phyloP scores from a whole-genome alignment of 1,140 invertebrate species.

The Formica exsecta region DNA sequence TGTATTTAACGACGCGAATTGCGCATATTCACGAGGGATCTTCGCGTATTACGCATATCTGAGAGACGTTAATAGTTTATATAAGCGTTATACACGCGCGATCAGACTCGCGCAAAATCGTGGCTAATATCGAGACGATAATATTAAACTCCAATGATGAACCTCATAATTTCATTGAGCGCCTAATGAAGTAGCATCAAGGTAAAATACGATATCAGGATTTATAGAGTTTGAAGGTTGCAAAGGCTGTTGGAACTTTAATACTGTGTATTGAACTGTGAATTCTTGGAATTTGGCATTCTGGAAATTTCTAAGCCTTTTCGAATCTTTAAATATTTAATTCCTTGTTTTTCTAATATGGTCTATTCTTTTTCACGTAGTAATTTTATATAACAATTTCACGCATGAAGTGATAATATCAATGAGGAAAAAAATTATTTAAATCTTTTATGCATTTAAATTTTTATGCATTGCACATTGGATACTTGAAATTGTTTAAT shows the following conservation, averaged over 20 bases:
- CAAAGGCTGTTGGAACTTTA: background rate
- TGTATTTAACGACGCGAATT: constrained; percentile 36
- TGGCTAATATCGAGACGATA: constrained; percentile 27
- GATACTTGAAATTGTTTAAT: background rate
- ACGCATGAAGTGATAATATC: background rate
- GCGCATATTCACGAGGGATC: constrained; percentile 43
- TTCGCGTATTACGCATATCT: constrained; percentile 28
- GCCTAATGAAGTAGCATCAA: constrained; percentile 10
- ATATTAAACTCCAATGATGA: constrained; percentile 37
- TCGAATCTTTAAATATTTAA: background rate
- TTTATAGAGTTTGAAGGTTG: background rate
- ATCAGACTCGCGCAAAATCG: constrained; percentile 24
- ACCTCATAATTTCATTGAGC: constrained; percentile 26
- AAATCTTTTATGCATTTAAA: background rate
- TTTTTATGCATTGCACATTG: background rate
- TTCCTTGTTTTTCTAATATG: background rate
- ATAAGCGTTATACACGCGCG: constrained; percentile 34
- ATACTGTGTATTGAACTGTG: background rate
- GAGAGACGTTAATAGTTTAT: constrained; percentile 48
- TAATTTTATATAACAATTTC: background rate
- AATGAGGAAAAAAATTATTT: background rate
- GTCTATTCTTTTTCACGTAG: background rate
- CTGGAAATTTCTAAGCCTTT: background rate
- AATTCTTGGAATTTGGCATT: constrained; percentile 6
- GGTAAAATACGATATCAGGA: constrained; percentile 11